Conservation (phyloP, 2,888 invertebrate genomes). For the Celastrina argiolus region DNA sequence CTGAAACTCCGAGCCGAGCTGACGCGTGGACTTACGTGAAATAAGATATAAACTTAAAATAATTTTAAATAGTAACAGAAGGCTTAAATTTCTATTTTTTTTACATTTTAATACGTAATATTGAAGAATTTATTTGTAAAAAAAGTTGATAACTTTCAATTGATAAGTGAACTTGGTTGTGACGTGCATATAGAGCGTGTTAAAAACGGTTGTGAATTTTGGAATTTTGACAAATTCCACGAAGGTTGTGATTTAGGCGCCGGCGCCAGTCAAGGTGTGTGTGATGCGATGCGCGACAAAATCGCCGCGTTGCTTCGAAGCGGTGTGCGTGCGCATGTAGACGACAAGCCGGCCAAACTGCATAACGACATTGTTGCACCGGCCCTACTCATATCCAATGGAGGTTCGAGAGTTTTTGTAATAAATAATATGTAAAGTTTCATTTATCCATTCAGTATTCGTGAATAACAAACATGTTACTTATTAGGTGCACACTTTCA, state of each 20-base stretch:
- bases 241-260: conserved; percentile 37
- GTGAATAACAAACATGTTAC: too few relatives aligned
- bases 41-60: background rate
- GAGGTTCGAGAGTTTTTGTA: conserved; percentile 46
- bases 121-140: too few relatives aligned
- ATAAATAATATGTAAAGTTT: background rate
- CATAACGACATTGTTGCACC: conserved; percentile 57
- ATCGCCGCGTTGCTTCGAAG: conserved; percentile 60
- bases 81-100: background rate
- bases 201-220: background rate
- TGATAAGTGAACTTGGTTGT: background rate
- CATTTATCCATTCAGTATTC: background rate
- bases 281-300: conserved; percentile 72
- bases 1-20: conserved; percentile 51
- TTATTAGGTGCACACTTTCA: too few relatives aligned
- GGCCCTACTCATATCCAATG: conserved; percentile 58
- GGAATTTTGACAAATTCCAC: background rate
- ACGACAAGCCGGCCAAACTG: conserved; percentile 52
- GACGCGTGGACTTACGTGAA: conserved; percentile 35
- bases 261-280: conserved; percentile 49
- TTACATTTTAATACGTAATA: background rate
- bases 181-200: background rate
- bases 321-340: conserved; percentile 54
- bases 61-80: background rate
- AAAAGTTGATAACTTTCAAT: background rate